Evolutionary conservation across 2,797 vertebrate species (phyloP).

Genomic region (Caiman crocodilus): DNA sequence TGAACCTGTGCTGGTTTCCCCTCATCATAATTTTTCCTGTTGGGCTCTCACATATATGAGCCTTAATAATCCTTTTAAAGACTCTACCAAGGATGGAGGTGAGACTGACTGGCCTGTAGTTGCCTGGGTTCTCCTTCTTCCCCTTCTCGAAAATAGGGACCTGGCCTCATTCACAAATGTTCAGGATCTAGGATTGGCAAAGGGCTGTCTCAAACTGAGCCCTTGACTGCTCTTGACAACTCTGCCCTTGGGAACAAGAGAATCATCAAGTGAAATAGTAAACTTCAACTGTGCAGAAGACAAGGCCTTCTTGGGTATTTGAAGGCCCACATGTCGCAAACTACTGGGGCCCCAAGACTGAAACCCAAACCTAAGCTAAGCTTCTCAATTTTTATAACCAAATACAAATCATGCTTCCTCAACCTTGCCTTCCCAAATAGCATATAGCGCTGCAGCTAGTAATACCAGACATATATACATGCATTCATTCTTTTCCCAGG

Average conservation of each 20-base stretch:
- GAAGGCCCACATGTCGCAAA: not conserved
- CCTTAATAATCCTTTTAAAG: too few species aligned
- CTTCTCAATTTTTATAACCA: not conserved
- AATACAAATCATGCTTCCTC: not conserved
- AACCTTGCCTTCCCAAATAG: fast-evolving
- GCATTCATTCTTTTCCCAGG: not conserved
- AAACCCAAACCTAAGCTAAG: not conserved
- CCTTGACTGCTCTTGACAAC: not conserved
- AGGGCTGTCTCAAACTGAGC: not conserved
- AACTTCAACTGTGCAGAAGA: not conserved
- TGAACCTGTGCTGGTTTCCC: too few species aligned
- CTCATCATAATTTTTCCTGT: too few species aligned
- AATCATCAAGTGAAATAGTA: not conserved
- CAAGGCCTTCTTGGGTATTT: fast-evolving
- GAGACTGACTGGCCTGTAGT: too few species aligned
- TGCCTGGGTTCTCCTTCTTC: too few species aligned
- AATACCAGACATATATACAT: not conserved
- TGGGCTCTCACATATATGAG: too few species aligned
- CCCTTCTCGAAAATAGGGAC: too few species aligned
- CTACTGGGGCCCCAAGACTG: not conserved
- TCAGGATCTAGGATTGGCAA: not conserved
- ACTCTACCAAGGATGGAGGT: too few species aligned
- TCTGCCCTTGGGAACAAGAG: not conserved
- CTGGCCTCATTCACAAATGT: not conserved
- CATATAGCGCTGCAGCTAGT: not conserved